Base-by-base conservation (phyloP, 2,113 vertebrate species). In the Saimiri boliviensis region DNA sequence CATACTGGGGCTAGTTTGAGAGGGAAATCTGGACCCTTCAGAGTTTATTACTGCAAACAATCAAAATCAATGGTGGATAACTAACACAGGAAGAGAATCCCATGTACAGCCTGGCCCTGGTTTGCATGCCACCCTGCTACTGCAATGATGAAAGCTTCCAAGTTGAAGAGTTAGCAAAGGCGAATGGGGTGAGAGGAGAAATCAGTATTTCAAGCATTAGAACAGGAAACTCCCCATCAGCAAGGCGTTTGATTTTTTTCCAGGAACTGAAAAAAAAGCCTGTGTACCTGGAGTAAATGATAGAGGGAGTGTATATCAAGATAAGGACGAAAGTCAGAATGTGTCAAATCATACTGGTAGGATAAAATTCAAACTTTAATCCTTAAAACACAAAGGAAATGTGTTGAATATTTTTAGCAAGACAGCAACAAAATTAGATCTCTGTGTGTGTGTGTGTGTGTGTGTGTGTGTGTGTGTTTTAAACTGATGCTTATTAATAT, bases 391-490 rank as follows among this genome's bases (percentile, higher is more conserved):
- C 37, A 40, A 74, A 74, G 71, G 25, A 74, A 74, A 42, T 74
- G 6, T 13, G 23, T 42, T 74, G 21, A 74, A 21, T 74, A 14
- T 74, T 42, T 74, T 21, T 42, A 40, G 21, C 71, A 74, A 74
- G 37, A 23, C 5, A 74, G 37, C 23, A 12, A 42, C 21, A 40
- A 73, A 42, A 25, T 25, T 42, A 42, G 37, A 71, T 21, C n/a
- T 71, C 0, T 23, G 2, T 68, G 13, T 66, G 63, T 32, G 8
- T n/a, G n/a, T n/a, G n/a, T n/a, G n/a, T n/a, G n/a, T n/a, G n/a
- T n/a, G n/a, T n/a, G n/a, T n/a, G n/a, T n/a, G n/a, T n/a, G n/a
- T n/a, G n/a, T 71, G 71, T 73, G 71, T 42, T 40, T 73, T 23
- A 73, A 73, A 23, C 13, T 42, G 9, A 42, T 73, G 20, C 71